Base-by-base conservation (phyloP, 2,113 vertebrate genomes). In the Haemorhous mexicanus region DNA sequence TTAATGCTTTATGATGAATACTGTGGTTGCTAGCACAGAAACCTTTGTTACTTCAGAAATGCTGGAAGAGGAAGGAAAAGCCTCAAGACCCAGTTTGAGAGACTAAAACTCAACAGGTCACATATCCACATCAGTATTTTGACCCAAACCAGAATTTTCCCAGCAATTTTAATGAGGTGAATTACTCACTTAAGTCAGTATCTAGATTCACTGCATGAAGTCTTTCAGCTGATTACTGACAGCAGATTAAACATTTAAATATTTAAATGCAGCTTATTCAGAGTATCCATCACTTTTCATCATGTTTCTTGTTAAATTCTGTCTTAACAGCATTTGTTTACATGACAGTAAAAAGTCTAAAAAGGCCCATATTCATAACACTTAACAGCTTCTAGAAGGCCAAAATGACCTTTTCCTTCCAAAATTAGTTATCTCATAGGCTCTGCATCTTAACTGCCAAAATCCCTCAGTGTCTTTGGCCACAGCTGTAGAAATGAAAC, bases 301-400 rank as follows among this genome's bases (percentile, higher is more conserved):
- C 84, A 46, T 62, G 53, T 79, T 95, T 74, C 73, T 59, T 77
- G 21, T 35, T 87, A 77, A 94, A 32, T 47, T 77, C 74, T 72
- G n/a, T 61, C 56, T 95, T 72, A 88, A 78, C 86, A 93, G 91
- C 63, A 88, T 77, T 93, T 87, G 81, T 94, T 94, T 89, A 93
- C 47, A 63, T 70, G 69, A 84, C 52, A 83, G 50, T 56, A 58
- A 90, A 27, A 80, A 92, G 30, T 59, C 66, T 88, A 84, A 63
- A 74, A 83, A 84, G 68, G 33, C 47, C 68, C 33, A 72, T 24
- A 78, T 87, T 87, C 69, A 12, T 30, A 89, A 78, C 0, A 1
- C 44, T 61, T 67, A 78, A 69, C 8, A 3, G 53, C 53, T 84
- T 93, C 84, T 79, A 37, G 63, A 68, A 89, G 77, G 56, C 61